Conservation (phyloP, 2,113 vertebrate genomes). For the Spheniscus mendiculus region DNA sequence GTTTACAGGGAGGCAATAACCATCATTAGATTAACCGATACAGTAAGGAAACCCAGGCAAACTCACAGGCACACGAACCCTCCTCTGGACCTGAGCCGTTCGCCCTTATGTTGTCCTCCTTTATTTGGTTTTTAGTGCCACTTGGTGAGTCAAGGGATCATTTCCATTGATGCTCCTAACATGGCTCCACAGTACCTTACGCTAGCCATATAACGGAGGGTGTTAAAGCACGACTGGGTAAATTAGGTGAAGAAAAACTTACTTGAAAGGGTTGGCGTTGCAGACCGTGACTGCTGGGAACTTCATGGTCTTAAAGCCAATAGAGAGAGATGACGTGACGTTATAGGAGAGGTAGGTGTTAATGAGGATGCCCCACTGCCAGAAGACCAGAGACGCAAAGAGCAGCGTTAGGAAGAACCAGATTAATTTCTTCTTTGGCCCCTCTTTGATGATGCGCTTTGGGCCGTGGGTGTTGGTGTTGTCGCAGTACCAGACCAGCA, state of each 20-base stretch:
- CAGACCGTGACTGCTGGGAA: constrained; percentile 83
- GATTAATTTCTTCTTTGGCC: constrained; percentile 81
- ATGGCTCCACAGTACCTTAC: accelerated
- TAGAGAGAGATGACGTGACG: constrained; percentile 75
- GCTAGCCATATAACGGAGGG: accelerated
- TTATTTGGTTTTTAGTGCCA: not conserved
- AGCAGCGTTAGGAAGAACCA: constrained; percentile 82
- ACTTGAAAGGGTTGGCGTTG: constrained; percentile 83
- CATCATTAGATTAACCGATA: not conserved
- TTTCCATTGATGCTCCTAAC: not conserved
- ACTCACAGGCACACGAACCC: not conserved
- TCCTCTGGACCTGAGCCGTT: not conserved
- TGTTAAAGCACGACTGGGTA: not conserved
- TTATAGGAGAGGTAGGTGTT: constrained; percentile 80
- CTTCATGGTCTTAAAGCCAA: constrained; percentile 82
- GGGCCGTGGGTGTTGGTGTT: constrained; percentile 86
- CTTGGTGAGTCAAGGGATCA: not conserved
- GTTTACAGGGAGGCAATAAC: not conserved
- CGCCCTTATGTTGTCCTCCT: not conserved
- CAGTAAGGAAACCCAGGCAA: not conserved
- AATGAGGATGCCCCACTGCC: constrained; percentile 83
- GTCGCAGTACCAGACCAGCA: constrained; percentile 84
- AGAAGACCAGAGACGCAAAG: constrained; percentile 78
- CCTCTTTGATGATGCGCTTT: constrained; percentile 82
- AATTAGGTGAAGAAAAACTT: not conserved